Conservation (phyloP, 2,888 invertebrate species). For the Oligia fasciuncula region DNA sequence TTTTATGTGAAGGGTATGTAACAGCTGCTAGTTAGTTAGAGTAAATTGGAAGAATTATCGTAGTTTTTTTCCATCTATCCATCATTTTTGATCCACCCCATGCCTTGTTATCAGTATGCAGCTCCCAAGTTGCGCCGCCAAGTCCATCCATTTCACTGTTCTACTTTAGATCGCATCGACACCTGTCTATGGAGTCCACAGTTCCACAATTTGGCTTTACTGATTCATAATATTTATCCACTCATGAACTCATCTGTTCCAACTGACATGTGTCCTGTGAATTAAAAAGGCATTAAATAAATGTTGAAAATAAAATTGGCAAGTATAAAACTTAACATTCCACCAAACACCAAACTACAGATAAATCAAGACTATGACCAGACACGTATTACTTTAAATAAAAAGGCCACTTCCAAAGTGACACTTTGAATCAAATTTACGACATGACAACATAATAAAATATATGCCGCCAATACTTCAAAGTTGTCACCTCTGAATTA, state of each 20-base stretch:
- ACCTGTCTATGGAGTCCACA: conserved; percentile 14
- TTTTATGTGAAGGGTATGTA: conserved; percentile 34
- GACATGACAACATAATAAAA: conserved; percentile 31
- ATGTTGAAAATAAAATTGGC: not conserved
- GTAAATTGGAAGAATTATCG: conserved; percentile 25
- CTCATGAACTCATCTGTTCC: not conserved
- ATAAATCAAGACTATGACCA: conserved; percentile 32
- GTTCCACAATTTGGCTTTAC: not conserved
- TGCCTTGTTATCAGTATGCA: conserved; percentile 18
- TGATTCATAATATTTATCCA: not conserved
- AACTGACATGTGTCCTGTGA: not conserved
- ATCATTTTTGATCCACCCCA: conserved; percentile 43
- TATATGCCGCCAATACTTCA: conserved; percentile 48
- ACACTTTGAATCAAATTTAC: conserved; percentile 42
- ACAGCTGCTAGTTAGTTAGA: conserved; percentile 50
- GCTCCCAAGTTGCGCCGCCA: conserved; percentile 12
- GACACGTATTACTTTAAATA: conserved; percentile 30
- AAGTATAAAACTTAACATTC: not conserved
- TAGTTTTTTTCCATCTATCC: conserved; percentile 31
- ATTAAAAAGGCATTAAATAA: not conserved
- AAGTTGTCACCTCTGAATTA: conserved; percentile 59
- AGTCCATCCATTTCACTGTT: not conserved
- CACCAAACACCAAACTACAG: conserved; percentile 22
- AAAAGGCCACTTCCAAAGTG: conserved; percentile 37
- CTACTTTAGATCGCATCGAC: conserved; percentile 5